Base-by-base conservation (phyloP, 1,140 invertebrate species). In the Cyrtorhinus lividipennis region DNA sequence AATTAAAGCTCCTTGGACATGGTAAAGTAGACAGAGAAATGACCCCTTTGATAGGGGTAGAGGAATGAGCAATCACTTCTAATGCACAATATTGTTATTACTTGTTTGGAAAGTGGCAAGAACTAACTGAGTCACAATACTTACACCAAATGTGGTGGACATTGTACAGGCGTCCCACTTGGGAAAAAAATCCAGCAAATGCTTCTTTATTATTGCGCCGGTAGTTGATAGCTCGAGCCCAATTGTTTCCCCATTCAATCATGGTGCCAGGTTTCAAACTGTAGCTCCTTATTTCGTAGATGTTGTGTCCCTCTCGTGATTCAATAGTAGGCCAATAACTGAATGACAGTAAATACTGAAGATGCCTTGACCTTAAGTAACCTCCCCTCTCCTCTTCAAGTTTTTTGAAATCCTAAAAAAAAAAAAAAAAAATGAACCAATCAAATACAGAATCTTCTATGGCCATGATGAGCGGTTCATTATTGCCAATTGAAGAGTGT, bases 171-270 rank as follows among this genome's bases (percentile, higher is more conserved):
- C 93, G 79, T 57, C 95, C 95, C 68, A 98, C 89, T 77, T 98
- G 93, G 20, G 93, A 95, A 76, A 98, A 98, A 73, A 96, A 93
- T 57, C 92, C 95, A 66, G 86, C 90, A 72, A 94, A 95, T 0
- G 94, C 88, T 73, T 97, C 93, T 71, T 95, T 84, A 73, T 94
- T 92, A 67, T 90, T 85, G 69, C 87, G 82, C 44, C 95, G 80
- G 72, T 86, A 90, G 71, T 90, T 90, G 45, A 98, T 91, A 44
- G 93, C 95, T 70, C 92, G 78, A 0, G 94, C 92, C 95, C 95
- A 98, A 75, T 96, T 95, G 74, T 98, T 98, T 65, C 93, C 94
- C 95, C 95, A 98, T 77, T 98, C 95, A 68, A 98, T 96, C 92
- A 98, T 96, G 1, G 94, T 97, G 24, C 95, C 85, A 3, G 94